Evolutionary conservation across 2,888 invertebrate genomes (phyloP), one percentile per base, ranked within the genome.

Genomic region (Lumbricus terrestris): DNA sequence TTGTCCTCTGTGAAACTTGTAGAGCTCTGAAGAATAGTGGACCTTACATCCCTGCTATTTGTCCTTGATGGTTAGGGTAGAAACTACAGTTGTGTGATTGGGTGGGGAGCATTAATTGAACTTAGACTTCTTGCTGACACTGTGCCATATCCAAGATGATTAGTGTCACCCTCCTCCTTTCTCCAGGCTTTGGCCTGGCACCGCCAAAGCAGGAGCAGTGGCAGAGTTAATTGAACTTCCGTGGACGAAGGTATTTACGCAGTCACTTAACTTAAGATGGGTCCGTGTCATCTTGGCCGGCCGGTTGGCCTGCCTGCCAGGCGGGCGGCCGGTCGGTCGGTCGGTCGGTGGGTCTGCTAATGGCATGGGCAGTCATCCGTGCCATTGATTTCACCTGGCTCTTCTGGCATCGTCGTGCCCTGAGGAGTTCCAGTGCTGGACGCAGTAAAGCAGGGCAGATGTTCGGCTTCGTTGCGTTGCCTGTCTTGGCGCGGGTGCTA

Each of bases 281-380:
- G 29, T 69, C 69, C 13, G 8, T n/a, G n/a, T 69, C 69, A 29
- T n/a, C 69, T 69, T 69, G 69, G 69, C 29, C 69, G 69, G 69
- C 69, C 29, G 1, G 47, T 69, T 69, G 69, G 69, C 29, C 69
- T 29, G 69, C 69, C 29, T 20, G 47, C 15, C 38, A 38, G 5
- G 40, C 40, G 40, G 40, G 40, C 40, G 47, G 47, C 8, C 23
- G 47, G 47, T 0, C 1, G 47, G 47, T 1, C 5, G 29, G 2
- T 2, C 29, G 69, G n/a, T 1, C 69, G 29, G 69, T 11, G 29
- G n/a, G 69, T 69, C 69, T 29, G 29, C 69, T 69, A 69, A 69
- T 69, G 69, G 69, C 69, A 69, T 69, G n/a, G 69, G 69, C 69
- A 69, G 69, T 69, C 69, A 69, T 69, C 69, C 69, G n/a, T 69